phyloP scores from a whole-genome alignment of 2,113 vertebrate species.

The Colistium nudipinnis region DNA sequence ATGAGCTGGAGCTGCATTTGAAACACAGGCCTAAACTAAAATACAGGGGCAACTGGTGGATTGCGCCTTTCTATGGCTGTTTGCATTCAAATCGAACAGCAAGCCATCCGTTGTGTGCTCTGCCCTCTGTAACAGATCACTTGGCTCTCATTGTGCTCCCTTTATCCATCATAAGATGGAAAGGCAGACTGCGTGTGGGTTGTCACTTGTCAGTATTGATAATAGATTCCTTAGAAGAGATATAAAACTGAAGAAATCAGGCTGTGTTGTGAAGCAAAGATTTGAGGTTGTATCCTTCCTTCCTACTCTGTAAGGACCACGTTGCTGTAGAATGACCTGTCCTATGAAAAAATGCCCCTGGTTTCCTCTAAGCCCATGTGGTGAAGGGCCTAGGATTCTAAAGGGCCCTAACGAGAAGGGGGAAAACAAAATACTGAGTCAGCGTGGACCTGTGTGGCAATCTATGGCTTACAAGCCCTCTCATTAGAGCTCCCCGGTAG shows the following conservation, averaged over 20 bases:
- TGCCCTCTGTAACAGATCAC: constrained; percentile 13
- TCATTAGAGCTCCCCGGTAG: constrained; percentile 40
- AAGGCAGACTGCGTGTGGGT: too few relatives aligned
- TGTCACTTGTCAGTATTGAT: constrained; percentile 1
- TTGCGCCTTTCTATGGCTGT: neutral
- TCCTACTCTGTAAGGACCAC: neutral
- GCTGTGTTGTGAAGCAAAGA: neutral
- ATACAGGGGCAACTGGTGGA: constrained; percentile 1
- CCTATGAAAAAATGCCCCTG: neutral
- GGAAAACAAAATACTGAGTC: constrained; percentile 47
- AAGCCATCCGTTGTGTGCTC: neutral
- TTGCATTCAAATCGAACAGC: neutral
- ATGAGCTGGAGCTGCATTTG: constrained; percentile 40
- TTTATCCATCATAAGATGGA: too few relatives aligned
- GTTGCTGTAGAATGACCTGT: constrained; percentile 8
- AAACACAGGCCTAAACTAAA: too few relatives aligned
- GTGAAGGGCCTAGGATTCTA: too few relatives aligned
- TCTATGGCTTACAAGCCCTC: constrained; percentile 6
- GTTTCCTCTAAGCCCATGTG: neutral
- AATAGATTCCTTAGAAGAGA: neutral
- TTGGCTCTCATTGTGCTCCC: neutral
- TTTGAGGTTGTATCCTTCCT: neutral
- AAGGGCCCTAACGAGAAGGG: constrained; percentile 44
- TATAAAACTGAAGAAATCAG: constrained; percentile 7
- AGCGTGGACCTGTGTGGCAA: constrained; percentile 44